Evolutionary conservation across 2,888 invertebrate species (phyloP).

Genomic region (Mesorhabditis spiculigera): DNA sequence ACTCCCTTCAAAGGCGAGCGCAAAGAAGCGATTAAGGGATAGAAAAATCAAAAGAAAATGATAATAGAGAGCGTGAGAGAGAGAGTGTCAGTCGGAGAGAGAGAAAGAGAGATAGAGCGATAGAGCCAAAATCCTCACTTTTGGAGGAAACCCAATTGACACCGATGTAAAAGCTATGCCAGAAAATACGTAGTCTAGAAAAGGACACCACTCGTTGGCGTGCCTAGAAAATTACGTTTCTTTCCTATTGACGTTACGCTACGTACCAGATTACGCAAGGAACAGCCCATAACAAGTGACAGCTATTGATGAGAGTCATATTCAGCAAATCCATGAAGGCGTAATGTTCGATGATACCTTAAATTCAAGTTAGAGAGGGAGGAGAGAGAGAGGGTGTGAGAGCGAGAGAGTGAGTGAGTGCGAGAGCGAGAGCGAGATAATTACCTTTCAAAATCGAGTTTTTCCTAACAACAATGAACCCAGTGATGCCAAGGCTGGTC

Average conservation of each 20-base stretch:
- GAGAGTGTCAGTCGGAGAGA: too few relatives aligned
- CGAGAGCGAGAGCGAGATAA: too few relatives aligned
- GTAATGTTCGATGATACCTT: slow-evolving; percentile 4
- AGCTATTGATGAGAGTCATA: slow-evolving; percentile 1
- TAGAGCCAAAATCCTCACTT: background rate
- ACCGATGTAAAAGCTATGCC: background rate
- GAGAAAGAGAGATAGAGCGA: too few relatives aligned
- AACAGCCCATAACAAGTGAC: background rate
- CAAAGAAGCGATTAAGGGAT: too few relatives aligned
- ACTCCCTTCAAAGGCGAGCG: too few relatives aligned
- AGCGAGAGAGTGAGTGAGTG: too few relatives aligned
- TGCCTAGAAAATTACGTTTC: background rate
- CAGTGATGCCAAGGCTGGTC: background rate
- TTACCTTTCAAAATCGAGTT: background rate
- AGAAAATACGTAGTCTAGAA: background rate
- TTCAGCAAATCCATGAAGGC: slow-evolving; percentile 3
- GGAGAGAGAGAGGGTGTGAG: too few relatives aligned
- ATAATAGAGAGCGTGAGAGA: too few relatives aligned
- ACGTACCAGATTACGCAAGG: background rate
- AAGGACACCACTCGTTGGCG: background rate
- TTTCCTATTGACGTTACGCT: background rate
- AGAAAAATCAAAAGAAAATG: too few relatives aligned
- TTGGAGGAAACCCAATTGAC: slow-evolving; percentile 1
- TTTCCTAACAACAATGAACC: background rate
- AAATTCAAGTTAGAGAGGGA: too few relatives aligned